Evolutionary conservation across 2,888 invertebrate genomes (phyloP).

Genomic region (Danaus chrysippus): DNA sequence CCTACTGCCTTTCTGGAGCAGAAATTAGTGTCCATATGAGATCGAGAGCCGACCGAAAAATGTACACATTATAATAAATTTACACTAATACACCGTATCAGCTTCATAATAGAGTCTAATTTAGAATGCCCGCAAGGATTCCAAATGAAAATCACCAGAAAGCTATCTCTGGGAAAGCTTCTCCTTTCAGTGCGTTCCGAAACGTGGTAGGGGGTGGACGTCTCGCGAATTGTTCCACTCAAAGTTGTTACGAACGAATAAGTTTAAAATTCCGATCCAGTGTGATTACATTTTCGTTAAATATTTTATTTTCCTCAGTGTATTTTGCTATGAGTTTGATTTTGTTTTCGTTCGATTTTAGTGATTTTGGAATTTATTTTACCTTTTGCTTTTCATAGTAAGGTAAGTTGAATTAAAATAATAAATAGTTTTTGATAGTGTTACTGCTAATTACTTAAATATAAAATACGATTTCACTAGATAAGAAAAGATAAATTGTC

Average conservation of each 20-base stretch:
- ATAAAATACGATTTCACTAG: too few species aligned
- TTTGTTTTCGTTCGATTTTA: not conserved
- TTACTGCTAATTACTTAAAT: too few species aligned
- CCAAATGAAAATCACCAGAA: constrained; percentile 18
- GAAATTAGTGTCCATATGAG: constrained; percentile 38
- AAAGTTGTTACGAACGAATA: constrained; percentile 30
- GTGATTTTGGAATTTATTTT: constrained; percentile 2
- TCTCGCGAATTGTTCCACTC: constrained; percentile 13
- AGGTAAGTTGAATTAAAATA: not conserved
- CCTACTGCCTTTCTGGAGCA: constrained; percentile 29
- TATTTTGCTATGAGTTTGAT: not conserved
- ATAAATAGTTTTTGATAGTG: too few species aligned
- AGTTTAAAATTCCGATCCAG: constrained; percentile 20
- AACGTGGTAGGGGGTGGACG: constrained; percentile 27
- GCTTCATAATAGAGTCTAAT: constrained; percentile 11
- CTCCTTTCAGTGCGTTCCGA: constrained; percentile 27
- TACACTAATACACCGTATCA: constrained; percentile 3
- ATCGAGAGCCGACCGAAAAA: constrained; percentile 34
- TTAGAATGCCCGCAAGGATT: constrained; percentile 11
- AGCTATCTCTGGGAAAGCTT: constrained; percentile 23
- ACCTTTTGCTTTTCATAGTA: not conserved
- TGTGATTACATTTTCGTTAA: constrained; percentile 13
- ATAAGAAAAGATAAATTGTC: too few species aligned
- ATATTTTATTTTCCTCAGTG: constrained; percentile 1
- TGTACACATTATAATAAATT: constrained; percentile 21